phyloP scores from a whole-genome alignment of 2,888 invertebrate genomes.

The Drosophila imparisetae region DNA sequence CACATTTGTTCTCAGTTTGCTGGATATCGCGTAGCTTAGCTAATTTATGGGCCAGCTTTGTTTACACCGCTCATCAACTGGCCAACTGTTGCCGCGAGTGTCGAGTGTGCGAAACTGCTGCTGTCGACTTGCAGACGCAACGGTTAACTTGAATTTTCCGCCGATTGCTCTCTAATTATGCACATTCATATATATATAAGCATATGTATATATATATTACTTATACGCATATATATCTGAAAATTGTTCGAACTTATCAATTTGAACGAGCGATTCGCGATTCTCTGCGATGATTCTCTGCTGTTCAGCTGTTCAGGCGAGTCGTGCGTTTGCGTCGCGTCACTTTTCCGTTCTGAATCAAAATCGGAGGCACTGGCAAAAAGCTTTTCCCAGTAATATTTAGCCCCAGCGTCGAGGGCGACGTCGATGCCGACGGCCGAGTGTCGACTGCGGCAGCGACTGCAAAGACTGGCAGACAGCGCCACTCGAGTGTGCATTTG shows the following conservation, averaged over 20 bases:
- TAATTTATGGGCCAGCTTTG: constrained; percentile 27
- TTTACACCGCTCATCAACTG: constrained; percentile 24
- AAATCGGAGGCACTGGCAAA: constrained; percentile 56
- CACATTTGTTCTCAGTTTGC: constrained; percentile 16
- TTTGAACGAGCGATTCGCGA: constrained; percentile 35
- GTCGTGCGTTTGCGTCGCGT: constrained; percentile 67
- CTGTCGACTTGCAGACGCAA: constrained; percentile 24
- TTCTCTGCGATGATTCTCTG: constrained; percentile 28
- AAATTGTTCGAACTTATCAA: constrained; percentile 34
- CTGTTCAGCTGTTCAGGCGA: constrained; percentile 11
- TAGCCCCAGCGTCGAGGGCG: constrained; percentile 18
- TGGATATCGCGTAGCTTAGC: constrained; percentile 12
- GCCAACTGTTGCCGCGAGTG: constrained; percentile 50
- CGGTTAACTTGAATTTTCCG: constrained; percentile 31
- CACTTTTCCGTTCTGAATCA: constrained; percentile 75
- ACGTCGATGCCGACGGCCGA: constrained; percentile 11
- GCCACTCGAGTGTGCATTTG: constrained; percentile 13
- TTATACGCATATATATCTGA: constrained; percentile 20
- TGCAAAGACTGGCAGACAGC: constrained; percentile 3
- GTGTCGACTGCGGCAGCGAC: constrained; percentile 11
- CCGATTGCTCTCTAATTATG: constrained; percentile 1
- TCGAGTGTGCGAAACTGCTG: constrained; percentile 12
- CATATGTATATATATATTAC: constrained; percentile 10
- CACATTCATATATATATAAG: neutral
- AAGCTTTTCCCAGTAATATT: constrained; percentile 74